phyloP scores from a whole-genome alignment of 2,113 vertebrate species.

The Spizaetus ornatus region DNA sequence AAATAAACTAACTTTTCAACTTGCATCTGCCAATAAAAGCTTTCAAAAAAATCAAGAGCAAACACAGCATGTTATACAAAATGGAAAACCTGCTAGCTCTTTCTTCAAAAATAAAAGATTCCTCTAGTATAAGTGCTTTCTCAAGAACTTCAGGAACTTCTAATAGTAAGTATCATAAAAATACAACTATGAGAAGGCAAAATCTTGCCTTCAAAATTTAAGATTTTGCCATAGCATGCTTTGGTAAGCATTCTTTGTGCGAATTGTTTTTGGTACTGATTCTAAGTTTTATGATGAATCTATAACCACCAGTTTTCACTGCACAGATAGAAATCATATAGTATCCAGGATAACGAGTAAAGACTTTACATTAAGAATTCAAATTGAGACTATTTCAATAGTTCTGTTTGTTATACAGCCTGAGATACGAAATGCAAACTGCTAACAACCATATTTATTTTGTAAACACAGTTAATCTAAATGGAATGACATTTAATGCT shows the following conservation, averaged over 20 bases:
- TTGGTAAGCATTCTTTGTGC: background rate
- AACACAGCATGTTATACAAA: background rate
- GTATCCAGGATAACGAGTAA: background rate
- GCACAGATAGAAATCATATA: background rate
- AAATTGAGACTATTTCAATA: background rate
- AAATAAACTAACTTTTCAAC: background rate
- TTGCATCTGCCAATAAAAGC: background rate
- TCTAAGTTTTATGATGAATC: background rate
- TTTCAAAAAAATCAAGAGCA: background rate
- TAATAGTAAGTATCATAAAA: background rate
- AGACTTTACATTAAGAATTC: background rate
- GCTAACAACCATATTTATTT: background rate
- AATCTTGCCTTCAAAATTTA: background rate
- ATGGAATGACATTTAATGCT: background rate
- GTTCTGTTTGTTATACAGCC: background rate
- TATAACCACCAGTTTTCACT: background rate
- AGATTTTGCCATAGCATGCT: background rate
- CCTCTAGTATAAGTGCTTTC: background rate
- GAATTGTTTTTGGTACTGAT: background rate
- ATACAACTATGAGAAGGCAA: background rate
- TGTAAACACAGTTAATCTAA: background rate
- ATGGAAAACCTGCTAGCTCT: background rate
- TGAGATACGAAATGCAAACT: background rate
- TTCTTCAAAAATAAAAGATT: background rate
- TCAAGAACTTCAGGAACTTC: background rate